Conservation (phyloP, 2,888 invertebrate genomes). For the Melipona bicolor region DNA sequence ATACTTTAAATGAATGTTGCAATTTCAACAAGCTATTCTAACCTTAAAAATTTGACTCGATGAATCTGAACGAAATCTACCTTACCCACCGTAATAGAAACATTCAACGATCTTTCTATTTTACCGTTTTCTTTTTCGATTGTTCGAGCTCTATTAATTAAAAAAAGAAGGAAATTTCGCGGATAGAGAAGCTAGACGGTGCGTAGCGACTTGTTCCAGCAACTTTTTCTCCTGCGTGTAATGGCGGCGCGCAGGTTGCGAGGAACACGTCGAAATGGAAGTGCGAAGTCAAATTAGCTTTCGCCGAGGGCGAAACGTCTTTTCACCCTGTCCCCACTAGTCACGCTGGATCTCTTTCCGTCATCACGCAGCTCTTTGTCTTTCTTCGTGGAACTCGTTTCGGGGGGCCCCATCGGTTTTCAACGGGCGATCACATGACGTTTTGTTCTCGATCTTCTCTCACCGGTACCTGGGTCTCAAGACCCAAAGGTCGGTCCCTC, state of each 20-base stretch:
- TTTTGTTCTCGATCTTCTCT: constrained; percentile 29
- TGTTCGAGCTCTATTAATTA: too few relatives aligned
- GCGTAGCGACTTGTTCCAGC: too few relatives aligned
- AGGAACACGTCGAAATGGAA: constrained; percentile 41
- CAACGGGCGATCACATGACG: constrained; percentile 34
- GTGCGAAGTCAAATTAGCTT: constrained; percentile 70
- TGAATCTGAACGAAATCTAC: too few relatives aligned
- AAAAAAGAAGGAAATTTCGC: too few relatives aligned
- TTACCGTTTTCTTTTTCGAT: too few relatives aligned
- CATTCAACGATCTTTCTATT: too few relatives aligned
- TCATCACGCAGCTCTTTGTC: constrained; percentile 60
- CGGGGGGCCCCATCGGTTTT: constrained; percentile 47
- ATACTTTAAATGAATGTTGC: too few relatives aligned
- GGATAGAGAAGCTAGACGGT: too few relatives aligned
- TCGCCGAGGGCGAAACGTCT: constrained; percentile 42
- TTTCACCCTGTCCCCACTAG: constrained; percentile 15
- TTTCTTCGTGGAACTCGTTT: constrained; percentile 71
- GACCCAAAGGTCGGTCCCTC: too few relatives aligned
- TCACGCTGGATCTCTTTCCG: constrained; percentile 40
- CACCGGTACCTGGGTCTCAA: background rate
- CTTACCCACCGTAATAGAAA: too few relatives aligned
- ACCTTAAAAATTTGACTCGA: too few relatives aligned
- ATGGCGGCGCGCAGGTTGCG: constrained; percentile 28
- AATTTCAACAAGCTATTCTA: too few relatives aligned
- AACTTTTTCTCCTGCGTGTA: constrained; percentile 2